Percentiles rank a stretch among this genome's conserved stretches.
These are phyloP conservation scores for Eilema depressum DNA, from an alignment of 2,888 invertebrate species.

Conservation along the genomic window DNA sequence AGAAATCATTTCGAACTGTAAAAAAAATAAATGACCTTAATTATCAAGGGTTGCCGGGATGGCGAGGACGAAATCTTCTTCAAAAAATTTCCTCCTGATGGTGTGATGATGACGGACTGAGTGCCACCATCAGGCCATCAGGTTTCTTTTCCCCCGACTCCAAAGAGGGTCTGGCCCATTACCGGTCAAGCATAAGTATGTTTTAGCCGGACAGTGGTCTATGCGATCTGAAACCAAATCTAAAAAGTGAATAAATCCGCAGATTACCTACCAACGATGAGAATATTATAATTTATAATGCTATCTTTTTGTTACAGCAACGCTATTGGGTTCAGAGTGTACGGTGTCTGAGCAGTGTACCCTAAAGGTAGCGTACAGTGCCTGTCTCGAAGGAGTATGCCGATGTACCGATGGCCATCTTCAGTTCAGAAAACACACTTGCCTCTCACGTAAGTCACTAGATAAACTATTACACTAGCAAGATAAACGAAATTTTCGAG, in stretches of 20 bases:
- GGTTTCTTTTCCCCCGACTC: not conserved
- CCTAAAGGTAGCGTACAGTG: conserved; percentile 95
- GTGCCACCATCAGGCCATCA: too few relatives aligned
- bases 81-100: too few relatives aligned
- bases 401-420: conserved; percentile 94
- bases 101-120: too few relatives aligned
- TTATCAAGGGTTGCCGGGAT: too few relatives aligned
- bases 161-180: not conserved
- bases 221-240: too few relatives aligned
- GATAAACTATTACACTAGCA: too few relatives aligned
- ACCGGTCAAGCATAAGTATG: too few relatives aligned
- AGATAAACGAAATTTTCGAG: too few relatives aligned
- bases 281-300: not conserved
- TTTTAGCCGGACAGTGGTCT: too few relatives aligned
- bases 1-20: not conserved
- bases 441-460: conserved; percentile 94
- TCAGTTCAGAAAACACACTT: conserved; percentile 96
- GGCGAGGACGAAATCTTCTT: too few relatives aligned
- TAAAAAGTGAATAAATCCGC: not conserved
- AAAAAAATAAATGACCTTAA: too few relatives aligned
- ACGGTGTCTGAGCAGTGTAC: conserved; percentile 94
- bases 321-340: conserved; percentile 94
- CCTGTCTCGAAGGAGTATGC: conserved; percentile 94
- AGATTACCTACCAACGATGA: not conserved
- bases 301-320: conserved; percentile 88